These are phyloP conservation scores for Drosophila kanekoi DNA, from an alignment of 2,888 invertebrate genomes.

Conservation along the genomic window DNA sequence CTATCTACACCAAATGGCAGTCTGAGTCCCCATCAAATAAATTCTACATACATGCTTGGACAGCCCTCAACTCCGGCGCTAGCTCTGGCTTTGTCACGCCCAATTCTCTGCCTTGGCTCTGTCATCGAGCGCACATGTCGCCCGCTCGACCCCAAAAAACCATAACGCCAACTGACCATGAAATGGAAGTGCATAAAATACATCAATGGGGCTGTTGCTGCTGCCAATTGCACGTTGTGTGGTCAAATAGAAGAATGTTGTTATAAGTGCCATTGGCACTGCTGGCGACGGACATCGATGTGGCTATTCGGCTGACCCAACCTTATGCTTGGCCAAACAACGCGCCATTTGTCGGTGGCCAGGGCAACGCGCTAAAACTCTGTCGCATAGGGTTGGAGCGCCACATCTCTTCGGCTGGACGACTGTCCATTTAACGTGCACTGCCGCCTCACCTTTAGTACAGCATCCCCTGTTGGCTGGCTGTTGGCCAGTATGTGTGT, in stretches of 20 bases:
- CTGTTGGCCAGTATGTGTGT: slow-evolving; percentile 4
- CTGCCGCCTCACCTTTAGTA: slow-evolving; percentile 21
- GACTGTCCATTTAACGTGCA: slow-evolving; percentile 19
- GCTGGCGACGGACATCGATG: slow-evolving; percentile 25
- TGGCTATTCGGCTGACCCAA: slow-evolving; percentile 14
- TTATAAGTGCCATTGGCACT: slow-evolving; percentile 32
- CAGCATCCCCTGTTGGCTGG: slow-evolving; percentile 7
- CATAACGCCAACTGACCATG: slow-evolving; percentile 79
- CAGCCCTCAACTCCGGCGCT: not conserved
- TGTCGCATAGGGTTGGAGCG: not conserved
- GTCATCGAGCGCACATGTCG: slow-evolving; percentile 68
- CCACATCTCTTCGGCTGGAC: slow-evolving; percentile 5
- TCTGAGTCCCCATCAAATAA: slow-evolving; percentile 9
- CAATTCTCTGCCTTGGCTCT: slow-evolving; percentile 2
- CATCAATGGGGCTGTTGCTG: slow-evolving; percentile 60
- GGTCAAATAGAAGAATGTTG: slow-evolving; percentile 65
- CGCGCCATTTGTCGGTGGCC: slow-evolving; percentile 34
- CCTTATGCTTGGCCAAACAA: slow-evolving; percentile 15
- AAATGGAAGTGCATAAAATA: slow-evolving; percentile 79
- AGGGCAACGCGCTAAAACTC: slow-evolving; percentile 26
- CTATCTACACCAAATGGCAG: not conserved
- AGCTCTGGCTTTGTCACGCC: not conserved
- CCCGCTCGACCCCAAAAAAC: slow-evolving; percentile 40
- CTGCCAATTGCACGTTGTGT: slow-evolving; percentile 76
- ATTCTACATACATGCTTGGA: not conserved